These are phyloP conservation scores for Octomys mimax DNA, from an alignment of 2,797 vertebrate genomes.

Conservation along the genomic window DNA sequence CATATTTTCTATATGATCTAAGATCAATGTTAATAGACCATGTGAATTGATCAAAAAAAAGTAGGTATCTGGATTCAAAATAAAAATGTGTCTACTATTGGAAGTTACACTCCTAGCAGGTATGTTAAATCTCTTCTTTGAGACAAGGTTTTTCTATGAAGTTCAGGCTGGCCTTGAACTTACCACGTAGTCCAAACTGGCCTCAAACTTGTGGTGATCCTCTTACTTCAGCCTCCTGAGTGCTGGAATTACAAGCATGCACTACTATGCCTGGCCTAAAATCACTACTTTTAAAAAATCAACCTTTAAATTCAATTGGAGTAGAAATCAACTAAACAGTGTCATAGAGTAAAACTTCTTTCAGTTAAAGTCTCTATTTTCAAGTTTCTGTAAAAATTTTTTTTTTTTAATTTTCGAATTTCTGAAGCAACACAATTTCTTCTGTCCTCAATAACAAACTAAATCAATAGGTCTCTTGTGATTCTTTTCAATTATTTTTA, in stretches of 20 bases:
- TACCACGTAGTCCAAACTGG: too few relatives aligned
- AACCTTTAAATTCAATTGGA: constrained; percentile 14
- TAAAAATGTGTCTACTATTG: constrained; percentile 31
- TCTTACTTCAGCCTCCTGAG: too few relatives aligned
- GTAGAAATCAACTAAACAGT: constrained; percentile 51
- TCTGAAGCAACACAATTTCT: constrained; percentile 42
- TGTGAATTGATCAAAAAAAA: constrained; percentile 45
- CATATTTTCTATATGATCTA: constrained; percentile 22
- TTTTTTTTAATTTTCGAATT: constrained; percentile 30
- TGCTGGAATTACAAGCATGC: too few relatives aligned
- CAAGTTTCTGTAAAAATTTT: not conserved
- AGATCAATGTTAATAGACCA: constrained; percentile 25
- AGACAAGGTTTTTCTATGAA: too few relatives aligned
- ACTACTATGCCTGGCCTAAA: not conserved
- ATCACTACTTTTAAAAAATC: not conserved
- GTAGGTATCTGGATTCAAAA: constrained; percentile 24
- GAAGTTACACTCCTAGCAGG: not conserved
- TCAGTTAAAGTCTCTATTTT: constrained; percentile 40
- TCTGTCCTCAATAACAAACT: constrained; percentile 45
- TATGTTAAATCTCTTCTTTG: too few relatives aligned
- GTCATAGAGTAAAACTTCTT: constrained; percentile 36
- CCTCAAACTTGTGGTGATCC: too few relatives aligned
- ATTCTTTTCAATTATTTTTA: not conserved
- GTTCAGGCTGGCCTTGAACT: too few relatives aligned
- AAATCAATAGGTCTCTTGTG: not conserved